phyloP scores from a whole-genome alignment of 2,888 invertebrate species.

The Oxystoma pomonae region DNA sequence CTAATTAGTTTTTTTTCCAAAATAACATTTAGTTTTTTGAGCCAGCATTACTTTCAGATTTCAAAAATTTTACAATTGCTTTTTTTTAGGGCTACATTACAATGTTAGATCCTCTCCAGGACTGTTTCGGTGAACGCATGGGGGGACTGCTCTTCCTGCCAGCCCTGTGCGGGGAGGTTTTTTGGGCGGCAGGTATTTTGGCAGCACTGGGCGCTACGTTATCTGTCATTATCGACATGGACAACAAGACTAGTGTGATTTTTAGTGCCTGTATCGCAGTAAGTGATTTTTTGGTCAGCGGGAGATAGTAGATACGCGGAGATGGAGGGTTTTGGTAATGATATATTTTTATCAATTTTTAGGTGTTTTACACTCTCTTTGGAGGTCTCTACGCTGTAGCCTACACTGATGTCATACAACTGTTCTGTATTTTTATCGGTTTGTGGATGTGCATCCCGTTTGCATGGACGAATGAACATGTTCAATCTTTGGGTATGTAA shows the following conservation, averaged over 20 bases:
- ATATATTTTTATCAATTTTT: not conserved
- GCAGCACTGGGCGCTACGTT: constrained; percentile 95
- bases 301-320: no score
- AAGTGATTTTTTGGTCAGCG: no score
- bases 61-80: no score
- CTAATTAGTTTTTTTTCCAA: no score
- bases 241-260: constrained; percentile 88
- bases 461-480: constrained; percentile 85
- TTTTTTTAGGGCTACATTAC: constrained; percentile 80
- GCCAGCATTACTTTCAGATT: no score
- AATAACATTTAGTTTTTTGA: no score
- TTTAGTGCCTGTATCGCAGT: constrained; percentile 92
- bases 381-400: constrained; percentile 98
- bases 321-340: no score
- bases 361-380: constrained; percentile 88
- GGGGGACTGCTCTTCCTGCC: constrained; percentile 95
- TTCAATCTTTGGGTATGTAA: constrained; percentile 60
- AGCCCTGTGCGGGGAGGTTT: constrained; percentile 89
- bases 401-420: constrained; percentile 97
- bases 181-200: constrained; percentile 98
- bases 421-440: constrained; percentile 96
- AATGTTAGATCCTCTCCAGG: constrained; percentile 97
- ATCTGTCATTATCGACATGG: constrained; percentile 95
- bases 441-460: constrained; percentile 98
- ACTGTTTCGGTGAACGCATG: constrained; percentile 95